Evolutionary conservation across 2,113 vertebrate species (phyloP), one percentile per base, ranked within the genome.

Genomic region (Anoplopoma fimbria): DNA sequence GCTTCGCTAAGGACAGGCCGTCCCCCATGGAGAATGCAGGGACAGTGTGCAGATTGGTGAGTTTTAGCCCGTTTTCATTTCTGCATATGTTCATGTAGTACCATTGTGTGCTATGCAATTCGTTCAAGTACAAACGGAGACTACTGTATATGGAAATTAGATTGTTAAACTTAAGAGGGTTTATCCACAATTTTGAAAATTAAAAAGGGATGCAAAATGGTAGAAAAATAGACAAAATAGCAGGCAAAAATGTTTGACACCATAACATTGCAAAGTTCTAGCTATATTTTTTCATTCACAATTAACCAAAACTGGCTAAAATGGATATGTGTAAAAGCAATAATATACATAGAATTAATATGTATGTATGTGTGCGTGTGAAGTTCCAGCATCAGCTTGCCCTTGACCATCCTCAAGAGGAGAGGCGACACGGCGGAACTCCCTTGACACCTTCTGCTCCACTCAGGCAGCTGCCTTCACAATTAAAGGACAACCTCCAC

Each of bases 371-470:
- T 36, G 60, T 83, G 53, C 60, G 38, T 53, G 53, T 49, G 84
- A 51, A 68, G 42, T 87, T 86, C 63, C 62, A 42, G 89, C 87
- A 78, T 73, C 91, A 93, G 88, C 93, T 93, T 95, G 95, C 95
- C 97, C 97, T 97, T 97, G 96, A 97, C 96, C 96, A 95, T 94
- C 86, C 90, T 94, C 91, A 88, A 85, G 87, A 95, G 95, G 93
- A 94, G 87, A 93, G 89, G 93, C 93, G 91, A 96, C 94, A 94
- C 90, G 93, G 92, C 95, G 90, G 38, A 92, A 62, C 70, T 96
- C 96, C 96, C 96, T 91, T 90, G 95, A 95, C 95, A 92, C 95
- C 91, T 85, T 91, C 89, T 87, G 94, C 94, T 93, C 92, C 83
- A 81, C 80, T 82, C 75, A 84, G 79, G 92, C 94, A 89, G 88